Evolutionary conservation across 2,888 invertebrate genomes (phyloP).

Genomic region (Cheilosia vernalis): DNA sequence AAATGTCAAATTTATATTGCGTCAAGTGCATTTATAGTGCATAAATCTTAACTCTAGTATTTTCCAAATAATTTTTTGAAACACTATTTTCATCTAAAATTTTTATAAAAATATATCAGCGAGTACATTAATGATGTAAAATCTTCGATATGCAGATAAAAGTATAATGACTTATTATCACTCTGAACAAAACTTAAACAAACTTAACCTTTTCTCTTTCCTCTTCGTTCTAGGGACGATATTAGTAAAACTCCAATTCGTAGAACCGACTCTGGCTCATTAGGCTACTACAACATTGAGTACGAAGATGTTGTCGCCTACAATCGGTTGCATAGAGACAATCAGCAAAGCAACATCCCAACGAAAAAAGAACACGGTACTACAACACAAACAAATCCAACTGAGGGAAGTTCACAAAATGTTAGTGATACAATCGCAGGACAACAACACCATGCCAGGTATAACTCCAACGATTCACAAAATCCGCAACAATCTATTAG

Average conservation of each 20-base stretch:
- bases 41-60: no score
- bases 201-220: not conserved
- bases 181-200: not conserved
- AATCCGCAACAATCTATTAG: conserved; percentile 27
- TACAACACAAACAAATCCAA: conserved; percentile 32
- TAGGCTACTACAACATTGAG: conserved; percentile 71
- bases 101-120: no score
- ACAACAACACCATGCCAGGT: conserved; percentile 34
- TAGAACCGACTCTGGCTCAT: conserved; percentile 70
- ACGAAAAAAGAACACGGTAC: conserved; percentile 32
- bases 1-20: no score
- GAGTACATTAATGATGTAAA: no score
- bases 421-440: conserved; percentile 20
- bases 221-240: conserved; percentile 25
- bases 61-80: no score
- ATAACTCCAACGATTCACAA: conserved; percentile 40
- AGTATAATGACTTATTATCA: not conserved
- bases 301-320: conserved; percentile 76
- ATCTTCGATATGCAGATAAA: no score
- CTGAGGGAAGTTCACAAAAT: conserved; percentile 45
- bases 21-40: no score
- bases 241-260: conserved; percentile 48
- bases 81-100: no score
- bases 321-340: conserved; percentile 51
- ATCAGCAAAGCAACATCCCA: conserved; percentile 52